Evolutionary conservation across 2,113 vertebrate genomes (phyloP).

Genomic region (Gopherus evgoodei): DNA sequence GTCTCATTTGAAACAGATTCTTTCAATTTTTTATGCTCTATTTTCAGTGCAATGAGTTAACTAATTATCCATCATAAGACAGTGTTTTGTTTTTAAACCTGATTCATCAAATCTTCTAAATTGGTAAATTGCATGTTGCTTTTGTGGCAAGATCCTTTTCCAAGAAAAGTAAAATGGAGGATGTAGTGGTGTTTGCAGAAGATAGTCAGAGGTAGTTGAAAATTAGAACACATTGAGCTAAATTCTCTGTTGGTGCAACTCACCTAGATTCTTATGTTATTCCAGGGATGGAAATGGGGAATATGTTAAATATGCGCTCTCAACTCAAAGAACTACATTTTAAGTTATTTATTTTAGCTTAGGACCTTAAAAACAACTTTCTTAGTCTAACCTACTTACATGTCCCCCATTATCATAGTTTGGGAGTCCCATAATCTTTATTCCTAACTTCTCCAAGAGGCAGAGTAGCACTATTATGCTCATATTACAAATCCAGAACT

Average conservation of each 20-base stretch:
- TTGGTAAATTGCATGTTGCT: neutral
- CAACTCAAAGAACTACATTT: neutral
- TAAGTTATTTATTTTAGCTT: neutral
- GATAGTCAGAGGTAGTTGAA: neutral
- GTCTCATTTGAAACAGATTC: neutral
- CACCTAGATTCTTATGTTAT: neutral
- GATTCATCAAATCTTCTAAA: neutral
- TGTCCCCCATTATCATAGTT: neutral
- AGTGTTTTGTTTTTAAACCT: neutral
- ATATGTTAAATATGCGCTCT: neutral
- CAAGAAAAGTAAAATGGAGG: accelerated
- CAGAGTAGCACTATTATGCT: neutral
- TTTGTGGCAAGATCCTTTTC: neutral
- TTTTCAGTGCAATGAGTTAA: neutral
- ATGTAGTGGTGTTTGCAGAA: neutral
- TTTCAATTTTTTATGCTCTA: accelerated
- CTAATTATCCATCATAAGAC: neutral
- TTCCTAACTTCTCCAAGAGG: neutral
- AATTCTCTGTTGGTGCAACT: neutral
- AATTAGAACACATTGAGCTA: neutral
- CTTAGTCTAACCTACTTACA: neutral
- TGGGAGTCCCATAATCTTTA: neutral
- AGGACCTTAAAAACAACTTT: neutral
- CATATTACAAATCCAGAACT: neutral
- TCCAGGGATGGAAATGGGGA: accelerated